phyloP scores from a whole-genome alignment of 37 sponge, comb jelly and placozoan species.

The Halisarca cf. caerulea region DNA sequence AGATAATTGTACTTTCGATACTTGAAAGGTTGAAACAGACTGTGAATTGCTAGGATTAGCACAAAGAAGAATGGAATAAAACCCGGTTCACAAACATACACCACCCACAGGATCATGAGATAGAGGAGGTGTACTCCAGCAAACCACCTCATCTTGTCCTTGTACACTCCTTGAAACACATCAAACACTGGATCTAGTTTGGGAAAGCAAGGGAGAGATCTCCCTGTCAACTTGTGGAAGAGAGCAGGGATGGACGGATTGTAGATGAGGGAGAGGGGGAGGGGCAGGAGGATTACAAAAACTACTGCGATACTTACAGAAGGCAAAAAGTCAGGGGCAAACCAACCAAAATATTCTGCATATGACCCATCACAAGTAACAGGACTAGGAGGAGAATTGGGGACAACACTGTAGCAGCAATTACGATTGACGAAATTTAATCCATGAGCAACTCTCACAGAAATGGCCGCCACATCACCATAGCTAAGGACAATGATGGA shows the following conservation, averaged over 20 bases:
- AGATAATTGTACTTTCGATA: not conserved
- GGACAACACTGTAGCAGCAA: no score
- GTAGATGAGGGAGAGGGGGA: not conserved
- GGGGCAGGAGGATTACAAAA: not conserved
- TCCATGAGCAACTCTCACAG: no score
- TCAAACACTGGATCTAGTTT: not conserved
- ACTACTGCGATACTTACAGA: not conserved
- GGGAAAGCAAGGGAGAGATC: not conserved
- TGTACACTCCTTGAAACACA: conserved; percentile 15
- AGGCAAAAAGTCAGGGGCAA: not conserved
- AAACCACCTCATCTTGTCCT: not conserved
- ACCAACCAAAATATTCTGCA: no score
- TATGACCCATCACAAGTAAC: no score
- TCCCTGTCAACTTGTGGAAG: not conserved
- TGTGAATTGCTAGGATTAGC: conserved; percentile 9
- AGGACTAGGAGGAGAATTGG: no score
- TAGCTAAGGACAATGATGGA: not conserved
- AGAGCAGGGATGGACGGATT: not conserved
- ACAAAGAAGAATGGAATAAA: not conserved
- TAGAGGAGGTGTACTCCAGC: not conserved
- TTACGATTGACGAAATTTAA: no score
- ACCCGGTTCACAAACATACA: no score
- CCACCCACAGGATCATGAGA: not conserved
- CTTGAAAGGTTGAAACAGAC: not conserved
- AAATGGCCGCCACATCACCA: no score